Evolutionary conservation across 2,113 vertebrate genomes (phyloP).

Genomic region (Corythornis vintsioides): DNA sequence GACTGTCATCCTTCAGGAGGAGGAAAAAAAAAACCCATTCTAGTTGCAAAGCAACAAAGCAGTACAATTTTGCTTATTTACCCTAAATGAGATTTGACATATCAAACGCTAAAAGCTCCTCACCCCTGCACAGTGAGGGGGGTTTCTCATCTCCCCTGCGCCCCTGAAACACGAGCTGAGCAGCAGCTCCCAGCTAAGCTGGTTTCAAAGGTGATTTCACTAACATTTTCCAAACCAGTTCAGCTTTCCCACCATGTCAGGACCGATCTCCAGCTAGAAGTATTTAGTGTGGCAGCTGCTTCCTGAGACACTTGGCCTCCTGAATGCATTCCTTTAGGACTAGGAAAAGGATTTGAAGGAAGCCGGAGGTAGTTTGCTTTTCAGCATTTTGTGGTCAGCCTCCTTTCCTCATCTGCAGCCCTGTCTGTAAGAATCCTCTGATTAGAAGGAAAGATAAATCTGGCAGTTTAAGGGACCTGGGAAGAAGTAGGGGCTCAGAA

Average conservation of each 20-base stretch:
- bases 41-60: neutral
- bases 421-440: neutral
- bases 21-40: neutral
- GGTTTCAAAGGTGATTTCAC: neutral
- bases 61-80: neutral
- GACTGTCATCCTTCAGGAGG: neutral
- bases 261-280: neutral
- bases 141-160: neutral
- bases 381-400: constrained; percentile 6
- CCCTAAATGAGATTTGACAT: neutral
- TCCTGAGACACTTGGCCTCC: constrained; percentile 55
- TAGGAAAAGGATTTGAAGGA: constrained; percentile 3
- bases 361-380: neutral
- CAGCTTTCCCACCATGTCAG: constrained; percentile 10
- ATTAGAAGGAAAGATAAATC: constrained; percentile 1
- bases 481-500: neutral
- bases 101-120: neutral
- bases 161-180: constrained; percentile 11
- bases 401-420: neutral
- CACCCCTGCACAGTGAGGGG: neutral
- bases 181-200: constrained; percentile 2
- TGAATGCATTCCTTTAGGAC: constrained; percentile 36
- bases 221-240: constrained; percentile 19
- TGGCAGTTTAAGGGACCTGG: neutral
- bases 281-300: constrained; percentile 56